Evolutionary conservation across 1,140 invertebrate genomes (phyloP), one percentile per base, ranked within the genome.

Genomic region (Magallana angulata): DNA sequence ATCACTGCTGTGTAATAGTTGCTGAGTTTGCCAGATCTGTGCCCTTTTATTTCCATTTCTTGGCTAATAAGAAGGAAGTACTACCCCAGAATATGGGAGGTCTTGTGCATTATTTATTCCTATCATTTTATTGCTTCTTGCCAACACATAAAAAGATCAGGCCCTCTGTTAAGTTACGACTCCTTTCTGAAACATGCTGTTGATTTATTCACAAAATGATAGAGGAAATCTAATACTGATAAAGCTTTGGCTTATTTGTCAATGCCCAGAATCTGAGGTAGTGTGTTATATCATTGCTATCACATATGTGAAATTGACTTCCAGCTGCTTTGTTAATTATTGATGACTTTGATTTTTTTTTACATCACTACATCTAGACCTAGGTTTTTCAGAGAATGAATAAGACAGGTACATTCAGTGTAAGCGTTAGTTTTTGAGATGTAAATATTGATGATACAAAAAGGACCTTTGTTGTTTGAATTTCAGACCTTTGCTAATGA

Each of bases 81-180:
- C 18, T n/a, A 11, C 3, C 68, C 68, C 24, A 11, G 18, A 24
- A 71, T 36, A 71, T 7, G 18, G 68, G 68, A 24, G 68, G 68
- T 18, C 6, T 71, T 71, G 18, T 71, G 68, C 68, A 71, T 71
- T 71, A 71, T 71, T 71, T 71, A 71, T 71, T 24, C 8, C 24
- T 71, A 71, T 71, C 68, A 36, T 24, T 71, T 30, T 24, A 71
- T 71, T 71, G 68, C 68, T 71, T 71, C 68, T 71, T 71, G 68
- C 7, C 4, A 36, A 71, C 36, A 24, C 68, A 71, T 71, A 71
- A 71, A 71, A 48, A 71, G 5, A 18, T 71, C 24, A 71, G 68
- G 24, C 30, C 30, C 68, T 71, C 68, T 71, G 68, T 71, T 71
- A 71, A 30, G 7, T 71, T 71, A 18, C 11, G 68, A 2, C 24